Percentiles rank a stretch among this genome's conserved stretches.
Evolutionary conservation across 1,140 invertebrate genomes (phyloP).

Genomic region (Archegozetes longisetosus): DNA sequence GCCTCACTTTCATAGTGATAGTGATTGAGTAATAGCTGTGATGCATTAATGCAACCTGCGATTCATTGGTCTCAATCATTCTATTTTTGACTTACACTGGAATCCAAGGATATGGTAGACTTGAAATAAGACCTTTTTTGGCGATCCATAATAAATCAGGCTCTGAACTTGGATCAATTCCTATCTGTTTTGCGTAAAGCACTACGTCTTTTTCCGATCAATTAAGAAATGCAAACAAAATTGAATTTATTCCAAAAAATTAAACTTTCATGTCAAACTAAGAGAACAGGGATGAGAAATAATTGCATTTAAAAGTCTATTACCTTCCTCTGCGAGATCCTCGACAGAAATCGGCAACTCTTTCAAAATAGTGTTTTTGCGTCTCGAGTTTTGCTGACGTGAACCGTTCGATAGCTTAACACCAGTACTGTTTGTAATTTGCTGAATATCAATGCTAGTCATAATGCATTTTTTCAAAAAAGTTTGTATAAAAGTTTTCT

Average conservation of each 20-base stretch:
- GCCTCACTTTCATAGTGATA: no score
- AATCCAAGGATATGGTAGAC: slow-evolving; percentile 19
- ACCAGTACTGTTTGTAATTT: background rate
- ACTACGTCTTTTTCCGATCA: slow-evolving; percentile 14
- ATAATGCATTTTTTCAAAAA: background rate
- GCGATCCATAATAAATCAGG: slow-evolving; percentile 22
- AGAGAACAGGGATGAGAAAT: background rate
- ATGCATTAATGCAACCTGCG: background rate
- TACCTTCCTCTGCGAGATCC: background rate
- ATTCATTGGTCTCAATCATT: background rate
- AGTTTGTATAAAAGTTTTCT: background rate
- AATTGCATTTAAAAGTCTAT: background rate
- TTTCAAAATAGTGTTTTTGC: background rate
- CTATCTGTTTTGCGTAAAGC: slow-evolving; percentile 21
- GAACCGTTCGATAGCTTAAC: background rate
- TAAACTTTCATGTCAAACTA: background rate
- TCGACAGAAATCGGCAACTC: background rate
- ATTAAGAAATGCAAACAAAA: background rate
- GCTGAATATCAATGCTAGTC: background rate
- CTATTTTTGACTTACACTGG: slow-evolving; percentile 16
- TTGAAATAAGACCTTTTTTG: slow-evolving; percentile 17
- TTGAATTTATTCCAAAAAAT: background rate
- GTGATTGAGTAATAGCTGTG: no score
- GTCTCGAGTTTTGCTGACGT: background rate
- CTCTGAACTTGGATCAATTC: slow-evolving; percentile 19